These are phyloP conservation scores for Xiphorhynchus elegans DNA, from an alignment of 2,113 vertebrate genomes.

Conservation along the genomic window DNA sequence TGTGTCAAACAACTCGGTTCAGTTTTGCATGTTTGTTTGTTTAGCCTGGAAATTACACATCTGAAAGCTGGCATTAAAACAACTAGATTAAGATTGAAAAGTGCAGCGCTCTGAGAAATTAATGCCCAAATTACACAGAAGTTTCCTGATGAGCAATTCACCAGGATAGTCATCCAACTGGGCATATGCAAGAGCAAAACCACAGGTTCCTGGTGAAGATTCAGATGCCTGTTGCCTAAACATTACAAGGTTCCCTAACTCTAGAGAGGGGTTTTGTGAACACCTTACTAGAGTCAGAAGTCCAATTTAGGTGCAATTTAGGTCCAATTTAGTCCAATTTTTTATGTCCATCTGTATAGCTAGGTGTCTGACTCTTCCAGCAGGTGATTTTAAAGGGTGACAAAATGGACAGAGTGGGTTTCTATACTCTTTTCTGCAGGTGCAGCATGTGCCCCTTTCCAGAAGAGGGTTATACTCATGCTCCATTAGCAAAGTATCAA, in stretches of 20 bases:
- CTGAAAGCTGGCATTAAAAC: not conserved
- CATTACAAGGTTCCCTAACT: not conserved
- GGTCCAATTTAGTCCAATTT: not conserved
- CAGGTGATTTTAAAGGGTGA: not conserved
- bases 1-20: not conserved
- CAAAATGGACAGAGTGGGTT: not conserved
- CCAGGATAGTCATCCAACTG: not conserved
- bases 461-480: not conserved
- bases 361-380: not conserved
- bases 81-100: not conserved
- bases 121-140: not conserved
- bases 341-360: fast-evolving
- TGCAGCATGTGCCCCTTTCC: not conserved
- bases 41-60: not conserved
- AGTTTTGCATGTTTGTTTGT: not conserved
- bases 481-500: not conserved
- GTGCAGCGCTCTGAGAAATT: not conserved
- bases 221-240: not conserved
- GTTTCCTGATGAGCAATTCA: not conserved
- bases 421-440: not conserved
- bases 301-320: not conserved
- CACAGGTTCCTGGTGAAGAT: not conserved
- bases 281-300: not conserved
- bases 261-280: not conserved
- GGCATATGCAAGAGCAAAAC: not conserved